Conservation (phyloP, 35 echinoderm and acorn worm species). For the Apostichopus parvimensis region DNA sequence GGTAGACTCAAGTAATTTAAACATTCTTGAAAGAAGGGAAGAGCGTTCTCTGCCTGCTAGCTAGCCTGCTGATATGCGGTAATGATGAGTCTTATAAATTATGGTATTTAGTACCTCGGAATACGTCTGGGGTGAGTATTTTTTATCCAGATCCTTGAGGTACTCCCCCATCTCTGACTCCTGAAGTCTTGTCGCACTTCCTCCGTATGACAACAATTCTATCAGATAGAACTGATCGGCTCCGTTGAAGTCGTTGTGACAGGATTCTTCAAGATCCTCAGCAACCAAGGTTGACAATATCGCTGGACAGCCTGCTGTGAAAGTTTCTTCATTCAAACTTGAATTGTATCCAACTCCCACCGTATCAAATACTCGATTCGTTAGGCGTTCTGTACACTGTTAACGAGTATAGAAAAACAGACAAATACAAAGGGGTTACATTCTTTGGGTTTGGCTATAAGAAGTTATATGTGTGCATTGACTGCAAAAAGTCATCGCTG, state of each 20-base stretch:
- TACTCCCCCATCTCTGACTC: not conserved
- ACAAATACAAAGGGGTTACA: too few relatives aligned
- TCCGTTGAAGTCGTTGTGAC: not conserved
- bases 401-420: not conserved
- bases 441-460: too few relatives aligned
- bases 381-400: not conserved
- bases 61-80: too few relatives aligned
- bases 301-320: not conserved
- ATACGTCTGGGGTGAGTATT: not conserved
- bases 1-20: too few relatives aligned
- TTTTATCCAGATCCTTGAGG: not conserved
- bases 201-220: not conserved
- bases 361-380: not conserved
- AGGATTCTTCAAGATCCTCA: not conserved
- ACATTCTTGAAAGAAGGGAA: too few relatives aligned
- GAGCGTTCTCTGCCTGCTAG: too few relatives aligned
- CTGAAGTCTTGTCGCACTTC: not conserved
- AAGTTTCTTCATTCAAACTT: not conserved
- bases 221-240: not conserved
- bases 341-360: not conserved
- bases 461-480: too few relatives aligned
- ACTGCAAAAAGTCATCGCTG: too few relatives aligned
- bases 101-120: not conserved
- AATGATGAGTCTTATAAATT: too few relatives aligned
- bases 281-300: not conserved